A percentile compares a stretch with the other conserved stretches of the same genome.
phyloP scores from a whole-genome alignment of 2,797 vertebrate species.

The Neopelma chrysocephalum region DNA sequence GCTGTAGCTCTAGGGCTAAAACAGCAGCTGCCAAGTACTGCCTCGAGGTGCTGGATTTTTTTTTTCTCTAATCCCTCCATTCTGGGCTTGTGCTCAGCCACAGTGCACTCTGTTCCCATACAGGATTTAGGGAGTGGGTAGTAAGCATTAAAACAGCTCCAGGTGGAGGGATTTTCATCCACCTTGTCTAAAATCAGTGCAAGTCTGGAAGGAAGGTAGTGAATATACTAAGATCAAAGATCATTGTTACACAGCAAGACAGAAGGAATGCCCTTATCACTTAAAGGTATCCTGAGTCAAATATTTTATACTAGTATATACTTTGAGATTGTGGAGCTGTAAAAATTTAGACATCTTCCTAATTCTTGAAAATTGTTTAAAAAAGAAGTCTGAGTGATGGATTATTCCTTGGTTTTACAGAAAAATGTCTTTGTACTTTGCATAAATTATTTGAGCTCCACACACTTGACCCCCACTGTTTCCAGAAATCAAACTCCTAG shows the following conservation, averaged over 20 bases:
- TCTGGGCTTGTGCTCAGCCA: not conserved
- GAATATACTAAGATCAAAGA: not conserved
- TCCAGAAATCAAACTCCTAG: not conserved
- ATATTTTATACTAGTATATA: not conserved
- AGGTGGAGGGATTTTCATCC: not conserved
- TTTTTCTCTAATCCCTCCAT: not conserved
- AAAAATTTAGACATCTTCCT: not conserved
- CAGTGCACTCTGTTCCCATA: not conserved
- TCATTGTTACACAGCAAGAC: not conserved
- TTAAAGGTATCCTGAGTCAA: not conserved
- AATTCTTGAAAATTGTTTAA: not conserved
- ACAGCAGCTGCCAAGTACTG: conserved; percentile 19
- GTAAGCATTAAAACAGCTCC: not conserved
- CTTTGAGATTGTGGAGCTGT: not conserved
- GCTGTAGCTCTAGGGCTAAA: conserved; percentile 31
- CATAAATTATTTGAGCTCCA: not conserved
- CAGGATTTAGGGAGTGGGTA: not conserved
- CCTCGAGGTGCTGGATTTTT: conserved; percentile 9
- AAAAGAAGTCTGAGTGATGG: not conserved
- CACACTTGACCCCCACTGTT: not conserved
- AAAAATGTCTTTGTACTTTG: not conserved
- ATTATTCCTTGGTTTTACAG: not conserved
- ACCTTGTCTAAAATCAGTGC: not conserved
- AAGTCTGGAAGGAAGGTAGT: not conserved
- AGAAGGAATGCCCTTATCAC: not conserved